Evolutionary conservation across 2,113 vertebrate species (phyloP).

Genomic region (Lontra canadensis): DNA sequence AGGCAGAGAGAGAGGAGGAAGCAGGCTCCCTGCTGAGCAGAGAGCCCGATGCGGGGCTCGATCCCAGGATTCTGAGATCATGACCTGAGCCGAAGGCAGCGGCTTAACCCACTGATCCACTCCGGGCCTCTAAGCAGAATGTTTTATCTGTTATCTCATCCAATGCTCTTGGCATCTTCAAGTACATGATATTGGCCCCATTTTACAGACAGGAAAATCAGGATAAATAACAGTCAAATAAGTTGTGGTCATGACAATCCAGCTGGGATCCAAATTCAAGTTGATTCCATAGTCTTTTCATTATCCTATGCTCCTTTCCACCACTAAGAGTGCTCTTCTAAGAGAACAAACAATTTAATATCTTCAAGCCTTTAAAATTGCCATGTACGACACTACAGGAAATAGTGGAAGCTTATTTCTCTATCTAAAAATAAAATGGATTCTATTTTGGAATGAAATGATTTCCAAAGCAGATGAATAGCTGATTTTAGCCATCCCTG

Average conservation of each 20-base stretch:
- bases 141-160: not conserved
- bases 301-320: not conserved
- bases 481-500: not conserved
- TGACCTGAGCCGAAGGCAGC: no score
- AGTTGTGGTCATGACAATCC: not conserved
- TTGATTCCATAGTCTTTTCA: not conserved
- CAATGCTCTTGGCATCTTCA: not conserved
- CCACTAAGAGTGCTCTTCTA: not conserved
- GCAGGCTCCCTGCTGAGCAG: no score
- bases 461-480: constrained; percentile 19
- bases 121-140: not conserved
- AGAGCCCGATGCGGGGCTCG: no score
- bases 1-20: no score
- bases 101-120: no score
- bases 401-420: not conserved
- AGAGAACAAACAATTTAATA: not conserved
- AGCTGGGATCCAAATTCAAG: not conserved
- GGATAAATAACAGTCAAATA: not conserved
- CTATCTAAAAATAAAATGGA: not conserved
- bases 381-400: not conserved
- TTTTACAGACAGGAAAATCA: not conserved
- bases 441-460: not conserved
- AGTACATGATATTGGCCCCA: not conserved
- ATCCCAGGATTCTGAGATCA: no score
- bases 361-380: not conserved